Conservation (phyloP, 2,113 vertebrate species). For the Archilochus colubris region DNA sequence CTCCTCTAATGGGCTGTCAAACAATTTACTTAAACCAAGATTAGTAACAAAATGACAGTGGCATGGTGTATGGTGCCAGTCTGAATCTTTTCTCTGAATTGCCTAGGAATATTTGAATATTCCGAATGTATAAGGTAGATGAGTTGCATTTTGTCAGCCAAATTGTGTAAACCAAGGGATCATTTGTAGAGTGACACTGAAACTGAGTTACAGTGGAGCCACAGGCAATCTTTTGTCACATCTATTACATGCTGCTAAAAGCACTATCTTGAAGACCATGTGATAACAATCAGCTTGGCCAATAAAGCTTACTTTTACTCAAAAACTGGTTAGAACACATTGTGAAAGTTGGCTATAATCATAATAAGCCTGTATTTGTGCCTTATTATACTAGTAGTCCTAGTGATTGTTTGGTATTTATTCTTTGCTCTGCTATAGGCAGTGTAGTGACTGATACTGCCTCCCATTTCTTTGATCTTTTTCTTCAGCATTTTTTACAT, state of each 20-base stretch:
- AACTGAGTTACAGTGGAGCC: not conserved
- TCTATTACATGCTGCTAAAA: not conserved
- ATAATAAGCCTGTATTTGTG: not conserved
- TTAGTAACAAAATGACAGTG: not conserved
- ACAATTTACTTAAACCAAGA: slow-evolving; percentile 18
- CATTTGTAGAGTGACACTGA: not conserved
- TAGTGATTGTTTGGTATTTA: not conserved
- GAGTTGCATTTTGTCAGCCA: not conserved
- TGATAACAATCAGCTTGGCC: not conserved
- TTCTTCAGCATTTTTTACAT: not conserved
- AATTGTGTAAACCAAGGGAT: not conserved
- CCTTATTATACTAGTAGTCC: not conserved
- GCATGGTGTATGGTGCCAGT: not conserved
- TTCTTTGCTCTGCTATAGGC: not conserved
- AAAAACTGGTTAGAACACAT: not conserved
- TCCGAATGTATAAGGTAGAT: not conserved
- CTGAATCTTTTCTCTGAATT: not conserved
- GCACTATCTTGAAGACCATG: not conserved
- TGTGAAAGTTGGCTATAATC: not conserved
- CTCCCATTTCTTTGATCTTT: not conserved
- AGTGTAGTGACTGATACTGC: not conserved
- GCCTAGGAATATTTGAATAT: not conserved
- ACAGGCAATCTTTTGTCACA: not conserved
- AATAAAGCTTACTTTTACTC: not conserved
- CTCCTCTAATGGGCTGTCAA: not conserved